Base-by-base conservation (phyloP, 2,888 invertebrate genomes). In the Tanytarsus gracilentus region DNA sequence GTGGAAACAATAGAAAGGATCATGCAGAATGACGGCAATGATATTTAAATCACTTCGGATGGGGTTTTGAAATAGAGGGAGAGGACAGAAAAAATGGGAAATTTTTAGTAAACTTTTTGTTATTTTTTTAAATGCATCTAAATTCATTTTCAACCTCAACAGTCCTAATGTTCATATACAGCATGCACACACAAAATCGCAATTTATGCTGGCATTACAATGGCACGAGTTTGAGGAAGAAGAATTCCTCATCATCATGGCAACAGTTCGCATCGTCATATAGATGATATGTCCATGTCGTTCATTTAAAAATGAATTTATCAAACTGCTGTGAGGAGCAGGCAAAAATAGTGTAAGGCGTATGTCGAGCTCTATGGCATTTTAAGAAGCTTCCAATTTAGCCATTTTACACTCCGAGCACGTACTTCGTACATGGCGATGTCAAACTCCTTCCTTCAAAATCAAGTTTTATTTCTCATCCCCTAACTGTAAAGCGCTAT, bases 281-380 rank as follows among this genome's bases (percentile, higher is more conserved):
- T n/a, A n/a, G n/a, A 30, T 30, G 30, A 26, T 18, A 40, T 40
- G 55, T 39, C 53, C 53, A 36, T 53, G 36, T n/a, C n/a, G n/a
- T n/a, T 36, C 40, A 55, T 55, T 55, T 40, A 55, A 39, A 39
- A 55, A 55, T 40, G 39, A 55, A 55, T 55, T 55, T 55, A 55
- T 55, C 55, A 55, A 39, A 55, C n/a, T n/a, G n/a, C n/a, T n/a
- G n/a, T n/a, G 23, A 52, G 16, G 14, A 33, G 5, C 9, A 33
- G 33, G 14, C 14, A n/a, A 33, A n/a, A n/a, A 3, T 33, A 8
- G 11, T 8, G 11, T 33, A 2, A n/a, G 8, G n/a, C 16, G 14
- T 36, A 33, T 33, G 33, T 36, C 5, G 4, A 16, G 36, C n/a
- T 36, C 16, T 36, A 16, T 1, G 14, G 11, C n/a, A 14, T 2